Conservation (phyloP, 2,113 vertebrate genomes). For the Mirounga angustirostris region DNA sequence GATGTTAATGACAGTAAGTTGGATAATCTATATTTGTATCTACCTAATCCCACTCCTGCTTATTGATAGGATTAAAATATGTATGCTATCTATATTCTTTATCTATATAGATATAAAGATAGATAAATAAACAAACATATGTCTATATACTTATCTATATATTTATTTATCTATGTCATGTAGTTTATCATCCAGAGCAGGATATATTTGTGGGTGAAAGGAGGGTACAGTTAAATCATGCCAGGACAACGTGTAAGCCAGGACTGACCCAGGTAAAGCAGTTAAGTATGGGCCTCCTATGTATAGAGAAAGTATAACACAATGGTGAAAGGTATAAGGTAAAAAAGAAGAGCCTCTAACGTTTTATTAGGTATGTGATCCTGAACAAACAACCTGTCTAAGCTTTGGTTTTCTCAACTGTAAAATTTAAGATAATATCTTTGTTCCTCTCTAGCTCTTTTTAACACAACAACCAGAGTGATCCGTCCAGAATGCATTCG, state of each 20-base stretch:
- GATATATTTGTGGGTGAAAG: neutral
- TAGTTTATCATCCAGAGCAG: neutral
- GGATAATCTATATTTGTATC: neutral
- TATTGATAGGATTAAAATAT: neutral
- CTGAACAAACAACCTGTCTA: neutral
- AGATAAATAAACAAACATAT: neutral
- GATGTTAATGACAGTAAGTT: neutral
- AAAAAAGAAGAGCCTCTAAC: neutral
- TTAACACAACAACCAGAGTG: neutral
- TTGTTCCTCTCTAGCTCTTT: neutral
- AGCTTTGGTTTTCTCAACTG: neutral
- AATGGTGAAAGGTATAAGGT: neutral
- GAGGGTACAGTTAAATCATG: neutral
- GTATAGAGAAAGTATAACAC: neutral
- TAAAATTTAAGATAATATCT: neutral
- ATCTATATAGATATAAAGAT: neutral
- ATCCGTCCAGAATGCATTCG: neutral
- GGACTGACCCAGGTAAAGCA: neutral
- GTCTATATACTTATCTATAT: neutral
- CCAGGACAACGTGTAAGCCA: neutral
- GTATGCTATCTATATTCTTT: neutral
- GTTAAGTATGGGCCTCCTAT: neutral
- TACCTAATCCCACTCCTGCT: neutral
- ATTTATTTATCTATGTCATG: neutral
- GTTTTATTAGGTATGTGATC: neutral